Evolutionary conservation across 2,113 vertebrate species (phyloP).

Genomic region (Tylochromis polylepis): DNA sequence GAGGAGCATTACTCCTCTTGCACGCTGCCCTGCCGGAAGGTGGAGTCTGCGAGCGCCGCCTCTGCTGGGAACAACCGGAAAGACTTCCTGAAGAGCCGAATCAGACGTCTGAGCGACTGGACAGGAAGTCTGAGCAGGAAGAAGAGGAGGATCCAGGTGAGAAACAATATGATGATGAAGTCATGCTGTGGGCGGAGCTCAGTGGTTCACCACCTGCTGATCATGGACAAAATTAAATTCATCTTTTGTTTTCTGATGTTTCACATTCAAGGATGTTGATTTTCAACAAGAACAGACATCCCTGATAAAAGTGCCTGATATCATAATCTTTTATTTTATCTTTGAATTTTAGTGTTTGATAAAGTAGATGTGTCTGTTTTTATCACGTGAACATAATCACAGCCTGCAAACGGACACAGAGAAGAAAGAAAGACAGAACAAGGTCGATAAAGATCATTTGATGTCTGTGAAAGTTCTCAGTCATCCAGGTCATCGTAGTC

Average conservation of each 20-base stretch:
- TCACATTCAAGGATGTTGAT: neutral
- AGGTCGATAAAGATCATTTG: neutral
- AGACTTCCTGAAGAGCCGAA: conserved; percentile 85
- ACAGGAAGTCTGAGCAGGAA: conserved; percentile 91
- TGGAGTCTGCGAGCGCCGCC: conserved; percentile 42
- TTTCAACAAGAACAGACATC: neutral
- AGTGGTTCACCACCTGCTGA: neutral
- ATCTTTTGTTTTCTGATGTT: neutral
- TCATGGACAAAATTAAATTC: neutral
- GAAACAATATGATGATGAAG: neutral
- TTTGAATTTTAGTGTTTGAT: neutral
- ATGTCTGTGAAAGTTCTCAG: too few relatives aligned
- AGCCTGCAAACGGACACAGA: neutral
- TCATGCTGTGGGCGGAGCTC: neutral
- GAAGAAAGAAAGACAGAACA: neutral
- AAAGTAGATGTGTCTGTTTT: neutral
- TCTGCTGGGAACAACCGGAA: conserved; percentile 76
- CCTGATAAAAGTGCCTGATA: neutral
- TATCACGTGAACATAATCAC: neutral
- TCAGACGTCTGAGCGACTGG: conserved; percentile 89
- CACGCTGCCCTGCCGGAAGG: conserved; percentile 81
- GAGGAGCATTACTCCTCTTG: conserved; percentile 74
- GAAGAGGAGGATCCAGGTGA: conserved; percentile 89
- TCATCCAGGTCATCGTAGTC: too few relatives aligned
- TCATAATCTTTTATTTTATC: neutral